phyloP scores from a whole-genome alignment of 2,888 invertebrate genomes.

The Lathronympha strigana region DNA sequence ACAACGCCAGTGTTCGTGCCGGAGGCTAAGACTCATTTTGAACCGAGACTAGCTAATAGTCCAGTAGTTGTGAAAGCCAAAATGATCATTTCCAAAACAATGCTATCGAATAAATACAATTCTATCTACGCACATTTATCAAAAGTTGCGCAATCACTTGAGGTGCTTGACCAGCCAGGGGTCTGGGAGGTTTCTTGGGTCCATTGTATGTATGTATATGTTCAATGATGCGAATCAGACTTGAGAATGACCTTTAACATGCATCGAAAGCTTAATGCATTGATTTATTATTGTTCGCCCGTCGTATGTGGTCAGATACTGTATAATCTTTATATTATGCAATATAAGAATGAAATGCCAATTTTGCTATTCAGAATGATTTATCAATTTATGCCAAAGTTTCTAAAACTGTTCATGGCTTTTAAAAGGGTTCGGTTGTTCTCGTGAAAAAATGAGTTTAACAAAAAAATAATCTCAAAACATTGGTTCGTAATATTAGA shows the following conservation, averaged over 20 bases:
- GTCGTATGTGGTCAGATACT: not conserved
- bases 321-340: not conserved
- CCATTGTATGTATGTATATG: slow-evolving; percentile 15
- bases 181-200: slow-evolving; percentile 9
- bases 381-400: no score
- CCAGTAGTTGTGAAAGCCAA: no score
- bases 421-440: no score
- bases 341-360: not conserved
- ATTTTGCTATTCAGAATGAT: slow-evolving; percentile 4
- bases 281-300: no score
- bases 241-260: slow-evolving; percentile 27
- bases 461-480: no score
- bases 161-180: slow-evolving; percentile 2
- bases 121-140: slow-evolving; percentile 39
- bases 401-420: no score
- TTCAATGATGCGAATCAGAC: slow-evolving; percentile 1
- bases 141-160: slow-evolving; percentile 29
- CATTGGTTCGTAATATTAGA: no score
- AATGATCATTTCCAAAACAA: not conserved
- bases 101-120: slow-evolving; percentile 3
- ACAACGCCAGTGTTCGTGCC: no score
- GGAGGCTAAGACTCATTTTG: no score
- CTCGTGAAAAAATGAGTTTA: no score
- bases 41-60: not conserved
- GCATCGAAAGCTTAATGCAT: not conserved